phyloP scores from a whole-genome alignment of 2,113 vertebrate species.

The Istiophorus platypterus region DNA sequence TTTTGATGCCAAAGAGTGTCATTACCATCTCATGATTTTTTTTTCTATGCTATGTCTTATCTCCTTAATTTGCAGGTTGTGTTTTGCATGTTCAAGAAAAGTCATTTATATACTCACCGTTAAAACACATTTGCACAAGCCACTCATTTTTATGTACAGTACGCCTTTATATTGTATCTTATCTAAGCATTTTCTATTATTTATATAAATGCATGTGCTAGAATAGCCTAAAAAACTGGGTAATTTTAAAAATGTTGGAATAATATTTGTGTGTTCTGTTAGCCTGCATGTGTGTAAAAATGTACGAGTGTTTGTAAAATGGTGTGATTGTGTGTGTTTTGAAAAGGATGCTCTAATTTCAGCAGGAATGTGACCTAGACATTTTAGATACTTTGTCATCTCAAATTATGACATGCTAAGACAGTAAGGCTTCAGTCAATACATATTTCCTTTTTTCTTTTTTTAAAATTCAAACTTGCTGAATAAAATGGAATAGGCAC shows the following conservation, averaged over 20 bases:
- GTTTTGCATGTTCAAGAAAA: slow-evolving; percentile 36
- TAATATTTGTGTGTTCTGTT: slow-evolving; percentile 57
- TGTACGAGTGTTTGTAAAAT: slow-evolving; percentile 67
- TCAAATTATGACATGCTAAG: slow-evolving; percentile 21
- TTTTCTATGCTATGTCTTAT: slow-evolving; percentile 4
- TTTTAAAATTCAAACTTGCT: slow-evolving; percentile 27
- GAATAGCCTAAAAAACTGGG: slow-evolving; percentile 60
- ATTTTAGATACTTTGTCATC: slow-evolving; percentile 30
- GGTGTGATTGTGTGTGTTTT: slow-evolving; percentile 63
- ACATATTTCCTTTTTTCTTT: slow-evolving; percentile 15
- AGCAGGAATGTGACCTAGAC: slow-evolving; percentile 35
- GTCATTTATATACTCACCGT: slow-evolving; percentile 54
- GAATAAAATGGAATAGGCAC: slow-evolving; percentile 29
- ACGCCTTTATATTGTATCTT: slow-evolving; percentile 77
- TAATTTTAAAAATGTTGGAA: slow-evolving; percentile 65
- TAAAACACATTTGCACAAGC: slow-evolving; percentile 72
- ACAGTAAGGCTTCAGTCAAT: slow-evolving; percentile 30
- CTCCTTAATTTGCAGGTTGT: slow-evolving; percentile 47
- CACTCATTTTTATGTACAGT: slow-evolving; percentile 70
- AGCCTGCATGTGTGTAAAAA: slow-evolving; percentile 62
- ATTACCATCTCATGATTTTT: slow-evolving; percentile 53
- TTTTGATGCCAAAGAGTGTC: slow-evolving; percentile 82
- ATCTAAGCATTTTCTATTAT: slow-evolving; percentile 77
- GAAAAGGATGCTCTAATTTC: slow-evolving; percentile 40
- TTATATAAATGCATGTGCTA: slow-evolving; percentile 81